Conservation (phyloP, 2,113 vertebrate genomes). For the Notechis scutatus region DNA sequence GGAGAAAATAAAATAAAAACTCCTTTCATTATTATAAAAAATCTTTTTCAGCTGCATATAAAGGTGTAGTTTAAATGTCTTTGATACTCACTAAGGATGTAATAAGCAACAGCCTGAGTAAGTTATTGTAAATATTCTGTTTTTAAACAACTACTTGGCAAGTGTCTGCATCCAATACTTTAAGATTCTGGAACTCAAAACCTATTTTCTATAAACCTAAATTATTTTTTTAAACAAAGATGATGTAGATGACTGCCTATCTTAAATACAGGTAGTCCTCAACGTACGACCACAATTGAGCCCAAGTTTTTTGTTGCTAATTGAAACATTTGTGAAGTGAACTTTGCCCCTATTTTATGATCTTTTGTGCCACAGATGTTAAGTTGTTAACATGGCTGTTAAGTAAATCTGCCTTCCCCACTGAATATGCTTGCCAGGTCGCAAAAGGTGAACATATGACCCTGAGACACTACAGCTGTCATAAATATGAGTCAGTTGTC, state of each 20-base stretch:
- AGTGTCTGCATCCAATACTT: not conserved
- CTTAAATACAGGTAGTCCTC: not conserved
- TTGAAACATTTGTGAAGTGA: not conserved
- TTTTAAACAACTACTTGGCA: not conserved
- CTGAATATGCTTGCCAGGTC: too few relatives aligned
- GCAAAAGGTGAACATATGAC: too few relatives aligned
- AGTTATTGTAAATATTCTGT: not conserved
- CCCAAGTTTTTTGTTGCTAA: not conserved
- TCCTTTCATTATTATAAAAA: not conserved
- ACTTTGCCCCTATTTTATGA: not conserved
- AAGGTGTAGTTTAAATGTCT: not conserved
- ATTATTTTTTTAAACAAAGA: not conserved
- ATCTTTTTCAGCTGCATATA: not conserved
- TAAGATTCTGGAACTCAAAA: not conserved
- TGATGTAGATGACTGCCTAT: not conserved
- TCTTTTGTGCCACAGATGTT: not conserved
- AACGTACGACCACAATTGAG: not conserved
- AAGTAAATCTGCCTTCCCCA: not conserved
- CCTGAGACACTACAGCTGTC: too few relatives aligned
- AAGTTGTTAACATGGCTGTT: not conserved
- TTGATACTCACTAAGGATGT: not conserved
- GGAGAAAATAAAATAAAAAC: not conserved
- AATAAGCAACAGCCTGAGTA: not conserved
- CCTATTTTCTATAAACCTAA: not conserved
- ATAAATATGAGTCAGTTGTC: too few relatives aligned